Base-by-base conservation (phyloP, 2,888 invertebrate species). In the Acanthosepion lycidas region DNA sequence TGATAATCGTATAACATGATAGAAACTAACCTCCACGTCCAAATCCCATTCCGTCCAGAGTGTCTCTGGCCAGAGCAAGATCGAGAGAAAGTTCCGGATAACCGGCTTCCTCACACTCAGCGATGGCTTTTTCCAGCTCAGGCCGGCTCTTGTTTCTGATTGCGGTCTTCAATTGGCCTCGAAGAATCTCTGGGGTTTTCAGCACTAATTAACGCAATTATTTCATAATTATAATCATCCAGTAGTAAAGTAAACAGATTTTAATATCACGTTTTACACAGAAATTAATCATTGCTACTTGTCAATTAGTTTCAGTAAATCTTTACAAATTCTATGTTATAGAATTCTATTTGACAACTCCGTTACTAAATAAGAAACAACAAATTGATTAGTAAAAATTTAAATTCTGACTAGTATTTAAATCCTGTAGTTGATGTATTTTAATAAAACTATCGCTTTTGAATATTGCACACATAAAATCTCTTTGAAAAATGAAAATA, bases 21-120 rank as follows among this genome's bases (percentile, higher is more conserved):
- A 51, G 51, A 51, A 15, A 78, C 93, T 93, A 93, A 93, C 93
- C 93, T 93, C 93, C 93, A n/a, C 93, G 93, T 0, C 93, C 93
- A 93, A 49, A 49, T 15, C 93, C 93, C 49, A 93, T 18, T 28
- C 53, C 20, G n/a, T 93, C 93, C 28, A 93, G 93, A 51, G 53
- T 53, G 53, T 93, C 51, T 93, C 93, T 93, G n/a, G 93, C 93
- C 18, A n/a, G 49, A 93, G 28, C 53, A 20, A 93, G 49, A 53
- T 93, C 53, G 49, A 53, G 93, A 53, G 51, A 49, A n/a, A 93
- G 53, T 93, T 93, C 93, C n/a, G 93, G 93, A 49, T 28, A 93
- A n/a, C 49, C 51, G 1, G 93, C 93, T 18, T 93, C 53, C 18
- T 93, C 93, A 18, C 93, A 93, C 28, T 93, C 93, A 26, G 28